A percentile compares a stretch with the other conserved stretches of the same genome.
Evolutionary conservation across 2,888 invertebrate species (phyloP).

Genomic region (Drosophila barbarae): DNA sequence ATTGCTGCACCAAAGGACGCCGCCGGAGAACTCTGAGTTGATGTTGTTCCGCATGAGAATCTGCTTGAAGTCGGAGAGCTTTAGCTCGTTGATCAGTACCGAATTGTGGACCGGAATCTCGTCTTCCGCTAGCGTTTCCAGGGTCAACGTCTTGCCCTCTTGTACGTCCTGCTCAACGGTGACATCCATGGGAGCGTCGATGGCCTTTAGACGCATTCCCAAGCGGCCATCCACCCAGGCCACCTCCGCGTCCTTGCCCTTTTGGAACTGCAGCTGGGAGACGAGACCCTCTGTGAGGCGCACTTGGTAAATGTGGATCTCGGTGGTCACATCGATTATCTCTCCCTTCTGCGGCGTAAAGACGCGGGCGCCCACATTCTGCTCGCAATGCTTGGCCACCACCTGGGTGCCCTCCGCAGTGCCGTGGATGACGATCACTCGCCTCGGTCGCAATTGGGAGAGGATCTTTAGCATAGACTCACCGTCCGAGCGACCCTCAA

Average conservation of each 20-base stretch:
- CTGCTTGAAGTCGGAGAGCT: constrained; percentile 94
- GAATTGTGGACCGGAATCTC: constrained; percentile 87
- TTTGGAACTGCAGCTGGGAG: constrained; percentile 91
- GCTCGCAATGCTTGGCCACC: constrained; percentile 85
- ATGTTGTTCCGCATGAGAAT: constrained; percentile 87
- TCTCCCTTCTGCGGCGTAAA: constrained; percentile 92
- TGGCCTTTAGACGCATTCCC: constrained; percentile 83
- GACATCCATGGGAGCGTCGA: constrained; percentile 78
- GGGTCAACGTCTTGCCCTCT: constrained; percentile 84
- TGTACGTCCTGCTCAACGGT: constrained; percentile 65
- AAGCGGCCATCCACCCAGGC: constrained; percentile 95
- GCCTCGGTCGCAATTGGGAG: constrained; percentile 88
- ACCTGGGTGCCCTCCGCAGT: constrained; percentile 84
- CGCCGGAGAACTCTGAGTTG: constrained; percentile 92
- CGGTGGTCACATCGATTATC: constrained; percentile 95
- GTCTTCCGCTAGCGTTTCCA: constrained; percentile 83
- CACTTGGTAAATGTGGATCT: constrained; percentile 98
- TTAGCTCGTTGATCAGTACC: constrained; percentile 94
- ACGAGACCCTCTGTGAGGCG: constrained; percentile 94
- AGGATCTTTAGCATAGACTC: constrained; percentile 91
- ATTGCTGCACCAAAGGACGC: constrained; percentile 96
- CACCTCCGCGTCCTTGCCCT: constrained; percentile 93
- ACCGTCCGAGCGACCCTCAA: constrained; percentile 95
- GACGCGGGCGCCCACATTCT: constrained; percentile 86
- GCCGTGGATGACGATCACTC: constrained; percentile 89